These are phyloP conservation scores for Phenganax subtilis DNA, from an alignment of 92 coral and sea anemone species.

Conservation along the genomic window DNA sequence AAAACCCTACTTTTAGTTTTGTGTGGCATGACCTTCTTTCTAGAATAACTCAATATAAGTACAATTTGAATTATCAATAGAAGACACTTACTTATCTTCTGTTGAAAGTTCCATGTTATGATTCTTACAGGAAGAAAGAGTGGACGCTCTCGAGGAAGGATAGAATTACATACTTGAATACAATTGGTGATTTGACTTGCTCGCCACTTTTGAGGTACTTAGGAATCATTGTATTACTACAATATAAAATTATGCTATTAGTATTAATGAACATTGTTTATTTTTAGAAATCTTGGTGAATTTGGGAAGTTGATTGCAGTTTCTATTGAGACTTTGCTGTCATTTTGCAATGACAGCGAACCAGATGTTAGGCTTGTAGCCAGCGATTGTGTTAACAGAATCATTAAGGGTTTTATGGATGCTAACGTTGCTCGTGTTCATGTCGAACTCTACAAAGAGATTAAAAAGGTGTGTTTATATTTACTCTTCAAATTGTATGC, in stretches of 20 bases:
- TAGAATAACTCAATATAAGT: not conserved
- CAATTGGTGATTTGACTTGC: constrained; percentile 70
- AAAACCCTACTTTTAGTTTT: too few relatives aligned
- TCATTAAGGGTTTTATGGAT: constrained; percentile 90
- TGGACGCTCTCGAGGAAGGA: constrained; percentile 75
- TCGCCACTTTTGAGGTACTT: constrained; percentile 65
- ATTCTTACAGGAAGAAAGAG: constrained; percentile 64
- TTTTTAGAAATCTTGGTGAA: constrained; percentile 69
- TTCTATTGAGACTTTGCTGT: constrained; percentile 73
- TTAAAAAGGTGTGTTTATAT: constrained; percentile 69
- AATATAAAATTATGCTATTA: not conserved
- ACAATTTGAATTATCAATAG: not conserved
- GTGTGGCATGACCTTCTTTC: not conserved
- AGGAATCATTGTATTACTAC: not conserved
- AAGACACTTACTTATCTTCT: not conserved
- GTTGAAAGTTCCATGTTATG: not conserved
- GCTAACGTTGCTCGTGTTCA: constrained; percentile 70
- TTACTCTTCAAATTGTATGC: too few relatives aligned
- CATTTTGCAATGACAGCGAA: constrained; percentile 81
- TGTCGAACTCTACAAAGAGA: constrained; percentile 91
- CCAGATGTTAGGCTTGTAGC: constrained; percentile 95
- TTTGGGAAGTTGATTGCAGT: constrained; percentile 91
- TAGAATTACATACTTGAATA: constrained; percentile 67
- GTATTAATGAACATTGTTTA: constrained; percentile 9
- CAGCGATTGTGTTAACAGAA: constrained; percentile 79